Percentiles rank a stretch among this genome's conserved stretches.
Conservation (phyloP, 2,797 vertebrate species). For the Natrix natrix region DNA sequence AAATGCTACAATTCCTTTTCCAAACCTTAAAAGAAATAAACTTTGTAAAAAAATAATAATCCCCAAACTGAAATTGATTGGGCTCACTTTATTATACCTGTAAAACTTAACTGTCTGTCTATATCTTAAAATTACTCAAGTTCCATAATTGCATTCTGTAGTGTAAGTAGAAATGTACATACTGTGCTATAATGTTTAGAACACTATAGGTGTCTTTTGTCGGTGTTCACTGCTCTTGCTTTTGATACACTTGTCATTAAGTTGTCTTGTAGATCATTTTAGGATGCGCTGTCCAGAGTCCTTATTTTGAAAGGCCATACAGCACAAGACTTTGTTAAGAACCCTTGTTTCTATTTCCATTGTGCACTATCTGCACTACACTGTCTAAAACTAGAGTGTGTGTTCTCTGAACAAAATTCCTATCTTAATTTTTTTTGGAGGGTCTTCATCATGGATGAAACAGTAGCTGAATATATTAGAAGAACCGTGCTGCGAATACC, state of each 20-base stretch:
- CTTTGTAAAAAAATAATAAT: not conserved
- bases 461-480: slow-evolving; percentile 71
- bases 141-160: not conserved
- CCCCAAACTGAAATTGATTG: not conserved
- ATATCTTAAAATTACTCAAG: not conserved
- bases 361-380: not conserved
- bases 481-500: slow-evolving; percentile 79
- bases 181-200: not conserved
- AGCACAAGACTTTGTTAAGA: not conserved
- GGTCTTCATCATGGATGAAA: slow-evolving; percentile 74
- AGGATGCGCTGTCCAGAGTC: not conserved
- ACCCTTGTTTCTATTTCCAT: not conserved
- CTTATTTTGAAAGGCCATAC: not conserved
- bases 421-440: slow-evolving; percentile 16
- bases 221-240: not conserved
- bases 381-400: not conserved
- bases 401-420: not conserved
- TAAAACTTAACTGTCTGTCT: not conserved
- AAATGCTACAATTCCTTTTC: not conserved
- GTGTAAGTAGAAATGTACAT: not conserved
- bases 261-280: not conserved
- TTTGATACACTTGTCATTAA: not conserved
- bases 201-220: not conserved
- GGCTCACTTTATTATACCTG: not conserved
- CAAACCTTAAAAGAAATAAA: not conserved